Base-by-base conservation (phyloP, 2,113 vertebrate genomes). In the Sterrhoptilus dennistouni region DNA sequence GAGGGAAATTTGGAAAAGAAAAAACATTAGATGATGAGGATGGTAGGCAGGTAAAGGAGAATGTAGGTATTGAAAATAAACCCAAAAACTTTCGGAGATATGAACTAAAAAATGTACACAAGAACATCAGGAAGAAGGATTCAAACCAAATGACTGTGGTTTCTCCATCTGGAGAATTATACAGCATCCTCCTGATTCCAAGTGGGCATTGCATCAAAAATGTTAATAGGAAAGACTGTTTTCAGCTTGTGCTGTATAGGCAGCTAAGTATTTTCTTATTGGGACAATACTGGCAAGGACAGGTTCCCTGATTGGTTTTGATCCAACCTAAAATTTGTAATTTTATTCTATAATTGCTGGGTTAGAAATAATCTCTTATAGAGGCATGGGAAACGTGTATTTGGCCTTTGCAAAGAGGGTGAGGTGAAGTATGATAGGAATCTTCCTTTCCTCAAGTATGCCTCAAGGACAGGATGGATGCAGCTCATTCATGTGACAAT, bases 141-240 rank as follows among this genome's bases (percentile, higher is more conserved):
- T 93, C 89, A 49, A 89, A 27, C 90, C 15, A 92, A 90, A 69
- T 66, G 60, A 87, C 10, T 93, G 42, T 79, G 86, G 89, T 83
- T 74, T 87, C 24, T 59, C 33, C 66, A 8, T 45, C 63, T 96
- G 74, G 53, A 95, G 93, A 96, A 70, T 70, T 93, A 72, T 57
- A 74, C 70, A 96, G 69, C 59, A 75, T 83, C 54, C 21, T 82
- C 25, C 69, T 60, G 50, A 82, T 40, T 95, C 87, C 82, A 95
- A 69, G 79, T 65, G 63, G 80, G 90, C 90, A 85, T 36, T 35
- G 31, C 45, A 74, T 80, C 95, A 97, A 96, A 96, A 95, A 94
- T 76, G 64, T 93, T 87, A 87, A 59, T 56, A 86, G 28, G 31
- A 78, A 47, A 84, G 25, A 44, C 35, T 70, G 9, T 76, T 91